Percentiles rank a stretch among this genome's conserved stretches.
Conservation (phyloP, 2,797 vertebrate species). For the Epinephelus coioides region DNA sequence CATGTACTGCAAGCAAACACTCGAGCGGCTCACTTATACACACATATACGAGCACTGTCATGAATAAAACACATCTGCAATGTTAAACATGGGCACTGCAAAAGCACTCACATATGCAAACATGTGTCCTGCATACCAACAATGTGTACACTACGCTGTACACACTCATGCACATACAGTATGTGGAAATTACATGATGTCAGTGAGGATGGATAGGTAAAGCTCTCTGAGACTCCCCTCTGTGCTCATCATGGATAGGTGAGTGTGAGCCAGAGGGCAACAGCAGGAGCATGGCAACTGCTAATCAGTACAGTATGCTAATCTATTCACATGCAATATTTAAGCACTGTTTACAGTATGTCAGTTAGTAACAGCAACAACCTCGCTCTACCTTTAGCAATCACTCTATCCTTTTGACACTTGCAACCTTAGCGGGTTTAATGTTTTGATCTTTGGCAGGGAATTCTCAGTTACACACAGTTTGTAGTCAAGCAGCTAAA, state of each 20-base stretch:
- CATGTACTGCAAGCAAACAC: constrained; percentile 26
- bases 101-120: constrained; percentile 12
- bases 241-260: constrained; percentile 26
- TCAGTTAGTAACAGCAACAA: constrained; percentile 5
- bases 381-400: not conserved
- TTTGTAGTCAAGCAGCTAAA: constrained; percentile 12
- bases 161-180: not conserved
- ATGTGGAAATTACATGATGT: not conserved
- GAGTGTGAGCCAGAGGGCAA: constrained; percentile 12
- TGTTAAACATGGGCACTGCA: constrained; percentile 7
- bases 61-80: constrained; percentile 35
- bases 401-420: not conserved
- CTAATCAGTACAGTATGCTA: constrained; percentile 14
- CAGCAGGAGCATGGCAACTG: constrained; percentile 8
- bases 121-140: not conserved
- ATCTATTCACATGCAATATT: constrained; percentile 20
- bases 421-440: not conserved
- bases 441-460: not conserved
- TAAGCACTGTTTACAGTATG: not conserved
- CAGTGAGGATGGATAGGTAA: not conserved
- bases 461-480: constrained; percentile 1
- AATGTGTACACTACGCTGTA: not conserved
- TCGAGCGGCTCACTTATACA: not conserved
- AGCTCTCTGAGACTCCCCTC: constrained; percentile 2
- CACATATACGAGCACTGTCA: constrained; percentile 6